phyloP scores from a whole-genome alignment of 35 echinoderm and acorn worm species.

The Ophioderma brevispina region DNA sequence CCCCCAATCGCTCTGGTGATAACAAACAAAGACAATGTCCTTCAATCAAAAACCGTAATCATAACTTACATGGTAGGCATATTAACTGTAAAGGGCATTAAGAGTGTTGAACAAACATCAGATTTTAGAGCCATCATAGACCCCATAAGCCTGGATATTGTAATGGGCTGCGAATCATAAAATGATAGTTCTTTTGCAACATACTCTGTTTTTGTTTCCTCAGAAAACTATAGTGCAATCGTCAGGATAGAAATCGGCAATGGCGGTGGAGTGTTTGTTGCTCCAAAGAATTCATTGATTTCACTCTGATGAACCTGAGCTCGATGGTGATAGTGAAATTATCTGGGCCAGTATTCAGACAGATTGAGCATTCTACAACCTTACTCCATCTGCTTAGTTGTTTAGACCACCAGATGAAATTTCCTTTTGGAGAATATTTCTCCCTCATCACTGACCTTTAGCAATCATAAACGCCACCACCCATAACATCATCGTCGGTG shows the following conservation, averaged over 20 bases:
- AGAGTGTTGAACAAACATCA: no score
- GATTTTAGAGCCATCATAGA: no score
- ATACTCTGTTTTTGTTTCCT: not conserved
- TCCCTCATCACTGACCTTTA: not conserved
- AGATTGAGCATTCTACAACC: not conserved
- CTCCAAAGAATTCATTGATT: not conserved
- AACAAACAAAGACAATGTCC: no score
- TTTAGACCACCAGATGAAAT: not conserved
- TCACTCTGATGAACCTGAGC: not conserved
- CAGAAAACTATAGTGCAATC: not conserved
- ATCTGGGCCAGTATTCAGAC: conserved; percentile 18
- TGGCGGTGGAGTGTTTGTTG: conserved; percentile 11
- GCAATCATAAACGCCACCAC: not conserved
- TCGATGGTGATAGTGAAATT: conserved; percentile 20
- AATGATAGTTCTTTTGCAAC: not conserved
- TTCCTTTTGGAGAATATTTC: not conserved
- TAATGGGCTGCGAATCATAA: conserved; percentile 37
- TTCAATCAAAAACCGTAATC: no score
- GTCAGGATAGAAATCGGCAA: conserved; percentile 10
- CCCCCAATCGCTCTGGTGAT: no score
- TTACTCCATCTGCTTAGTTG: conserved; percentile 25
- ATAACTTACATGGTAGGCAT: no score
- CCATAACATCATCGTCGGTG: conserved; percentile 27
- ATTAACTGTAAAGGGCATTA: no score
- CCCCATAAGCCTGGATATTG: conserved; percentile 28